Evolutionary conservation across 2,797 vertebrate species (phyloP).

Genomic region (Microcaecilia unicolor): DNA sequence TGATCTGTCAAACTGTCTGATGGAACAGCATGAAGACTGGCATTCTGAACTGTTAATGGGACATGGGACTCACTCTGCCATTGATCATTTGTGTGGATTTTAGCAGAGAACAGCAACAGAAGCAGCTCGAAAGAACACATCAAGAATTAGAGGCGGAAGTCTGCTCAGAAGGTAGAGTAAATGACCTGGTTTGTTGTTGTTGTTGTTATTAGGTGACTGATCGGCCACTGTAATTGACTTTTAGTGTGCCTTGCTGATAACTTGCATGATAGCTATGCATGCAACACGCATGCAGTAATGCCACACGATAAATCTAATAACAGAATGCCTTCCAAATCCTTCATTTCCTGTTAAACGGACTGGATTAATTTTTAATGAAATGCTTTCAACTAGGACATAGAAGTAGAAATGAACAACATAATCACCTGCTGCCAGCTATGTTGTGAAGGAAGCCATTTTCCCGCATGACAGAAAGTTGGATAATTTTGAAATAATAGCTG

Average conservation of each 20-base stretch:
- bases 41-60: conserved; percentile 55
- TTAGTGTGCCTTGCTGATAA: too few species aligned
- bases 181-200: background rate
- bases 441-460: background rate
- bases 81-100: conserved; percentile 69
- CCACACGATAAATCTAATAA: too few species aligned
- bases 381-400: background rate
- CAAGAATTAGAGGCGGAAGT: conserved; percentile 32
- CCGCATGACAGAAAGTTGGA: background rate
- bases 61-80: conserved; percentile 78
- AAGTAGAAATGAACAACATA: background rate
- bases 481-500: background rate
- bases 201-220: too few species aligned
- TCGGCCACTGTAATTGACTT: too few species aligned
- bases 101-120: conserved; percentile 38
- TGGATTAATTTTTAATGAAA: background rate
- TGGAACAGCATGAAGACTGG: conserved; percentile 41
- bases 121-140: conserved; percentile 22
- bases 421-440: background rate
- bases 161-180: conserved; percentile 50
- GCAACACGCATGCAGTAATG: too few species aligned
- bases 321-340: too few species aligned
- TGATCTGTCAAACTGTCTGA: conserved; percentile 39
- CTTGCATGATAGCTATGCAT: too few species aligned
- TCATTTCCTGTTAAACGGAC: background rate